Evolutionary conservation across 2,797 vertebrate genomes (phyloP).

Genomic region (Enteromius viviparus): DNA sequence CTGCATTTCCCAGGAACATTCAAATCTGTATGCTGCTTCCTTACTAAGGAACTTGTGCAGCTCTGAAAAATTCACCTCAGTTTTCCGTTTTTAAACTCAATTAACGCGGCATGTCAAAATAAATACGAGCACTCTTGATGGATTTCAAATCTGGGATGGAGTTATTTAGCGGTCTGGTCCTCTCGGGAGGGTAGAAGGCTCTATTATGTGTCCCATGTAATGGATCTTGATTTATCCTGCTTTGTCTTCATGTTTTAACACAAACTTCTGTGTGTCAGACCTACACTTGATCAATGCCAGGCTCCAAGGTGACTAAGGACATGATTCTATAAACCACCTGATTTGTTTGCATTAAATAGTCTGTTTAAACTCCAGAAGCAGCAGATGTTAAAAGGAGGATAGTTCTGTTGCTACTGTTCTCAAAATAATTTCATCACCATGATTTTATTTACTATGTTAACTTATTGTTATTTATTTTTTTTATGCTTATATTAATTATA

Average conservation of each 20-base stretch:
- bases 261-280: neutral
- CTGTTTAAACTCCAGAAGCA: neutral
- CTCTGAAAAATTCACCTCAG: conserved; percentile 10
- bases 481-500: neutral
- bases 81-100: neutral
- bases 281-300: conserved; percentile 18
- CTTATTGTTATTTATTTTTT: neutral
- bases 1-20: conserved; percentile 14
- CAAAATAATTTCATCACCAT: neutral
- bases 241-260: neutral
- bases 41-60: neutral
- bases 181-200: neutral
- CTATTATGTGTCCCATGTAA: conserved; percentile 3
- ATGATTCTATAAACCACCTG: neutral
- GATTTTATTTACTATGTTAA: neutral
- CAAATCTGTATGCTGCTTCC: conserved; percentile 25
- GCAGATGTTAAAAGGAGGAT: neutral
- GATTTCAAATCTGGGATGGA: neutral
- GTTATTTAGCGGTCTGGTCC: neutral
- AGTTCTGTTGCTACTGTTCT: neutral
- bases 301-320: neutral
- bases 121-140: neutral
- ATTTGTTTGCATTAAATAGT: conserved; percentile 26
- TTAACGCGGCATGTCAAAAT: neutral
- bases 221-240: conserved; percentile 6